Conservation (phyloP, 2,888 invertebrate genomes). For the Dryadula phaetusa region DNA sequence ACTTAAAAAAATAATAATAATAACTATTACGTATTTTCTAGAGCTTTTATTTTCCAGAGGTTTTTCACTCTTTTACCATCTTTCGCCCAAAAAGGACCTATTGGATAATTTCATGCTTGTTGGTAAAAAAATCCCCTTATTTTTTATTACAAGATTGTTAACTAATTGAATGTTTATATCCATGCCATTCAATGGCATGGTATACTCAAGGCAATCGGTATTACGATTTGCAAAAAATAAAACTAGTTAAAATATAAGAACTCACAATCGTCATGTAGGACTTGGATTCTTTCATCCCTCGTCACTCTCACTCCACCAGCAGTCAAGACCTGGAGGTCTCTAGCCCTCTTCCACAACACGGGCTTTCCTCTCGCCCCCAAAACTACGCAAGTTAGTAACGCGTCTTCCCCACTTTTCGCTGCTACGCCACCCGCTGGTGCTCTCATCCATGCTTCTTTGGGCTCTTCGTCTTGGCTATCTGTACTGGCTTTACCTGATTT, state of each 20-base stretch:
- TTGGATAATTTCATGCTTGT: no score
- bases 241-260: not conserved
- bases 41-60: no score
- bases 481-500: conserved; percentile 53
- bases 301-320: conserved; percentile 91
- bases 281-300: conserved; percentile 88
- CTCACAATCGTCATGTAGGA: conserved; percentile 91
- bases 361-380: conserved; percentile 88
- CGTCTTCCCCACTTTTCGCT: conserved; percentile 87
- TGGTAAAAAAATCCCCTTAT: no score
- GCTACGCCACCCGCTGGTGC: conserved; percentile 70
- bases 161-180: no score
- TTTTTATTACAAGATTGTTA: no score
- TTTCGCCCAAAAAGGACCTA: no score
- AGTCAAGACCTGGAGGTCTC: conserved; percentile 88
- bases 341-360: conserved; percentile 90
- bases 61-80: no score
- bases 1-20: no score
- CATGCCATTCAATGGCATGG: no score
- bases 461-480: conserved; percentile 63
- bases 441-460: conserved; percentile 71
- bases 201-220: no score
- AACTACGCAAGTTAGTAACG: conserved; percentile 92
- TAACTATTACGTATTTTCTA: no score
- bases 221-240: no score